Base-by-base conservation (phyloP, 2,797 vertebrate genomes). In the Lacerta bilineata region DNA sequence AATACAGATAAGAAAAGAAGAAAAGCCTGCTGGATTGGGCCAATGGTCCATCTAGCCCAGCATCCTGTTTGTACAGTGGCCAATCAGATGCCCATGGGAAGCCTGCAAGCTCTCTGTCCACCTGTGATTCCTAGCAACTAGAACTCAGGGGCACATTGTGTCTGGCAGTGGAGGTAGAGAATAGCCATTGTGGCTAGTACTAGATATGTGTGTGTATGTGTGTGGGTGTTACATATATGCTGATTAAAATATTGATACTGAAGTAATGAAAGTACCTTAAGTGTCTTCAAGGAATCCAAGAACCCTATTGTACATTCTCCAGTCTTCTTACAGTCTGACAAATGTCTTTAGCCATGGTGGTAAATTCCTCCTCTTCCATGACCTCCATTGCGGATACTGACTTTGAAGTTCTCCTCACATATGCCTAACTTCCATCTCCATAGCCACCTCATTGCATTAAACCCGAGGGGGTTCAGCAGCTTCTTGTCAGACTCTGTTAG, bases 401-500 rank as follows among this genome's bases (percentile, higher is more conserved):
- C 68, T 85, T 87, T 17, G 36, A 80, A 86, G 66, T 1, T 71
- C 1, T 10, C 0, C 27, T 55, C 59, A 43, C 0, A 9, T 9
- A 43, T 50, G 43, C 3, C 25, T 27, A 23, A 59, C 5, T 66
- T 77, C 74, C 59, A 41, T 1, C 50, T 50, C 61, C 23, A 3
- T 0, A 0, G 13, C 66, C 77, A 68, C n/a, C 6, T 39, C 0
- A 0, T 1, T 0, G 29, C 29, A 10, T 18, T 66, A n/a, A 84
- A 43, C 5, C 10, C 3, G 8, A 33, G 13, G 55, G 41, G 15
- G 39, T 46, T 84, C 69, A 18, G 33, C 43, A 74, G 46, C n/a
- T 68, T 77, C 33, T 59, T 33, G 39, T 74, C 39, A 50, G 18
- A 11, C 9, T 68, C 27, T 33, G 13, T 75, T 68, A 66, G 82